phyloP scores from a whole-genome alignment of 2,888 invertebrate genomes.

The Sarcophaga caerulescens region DNA sequence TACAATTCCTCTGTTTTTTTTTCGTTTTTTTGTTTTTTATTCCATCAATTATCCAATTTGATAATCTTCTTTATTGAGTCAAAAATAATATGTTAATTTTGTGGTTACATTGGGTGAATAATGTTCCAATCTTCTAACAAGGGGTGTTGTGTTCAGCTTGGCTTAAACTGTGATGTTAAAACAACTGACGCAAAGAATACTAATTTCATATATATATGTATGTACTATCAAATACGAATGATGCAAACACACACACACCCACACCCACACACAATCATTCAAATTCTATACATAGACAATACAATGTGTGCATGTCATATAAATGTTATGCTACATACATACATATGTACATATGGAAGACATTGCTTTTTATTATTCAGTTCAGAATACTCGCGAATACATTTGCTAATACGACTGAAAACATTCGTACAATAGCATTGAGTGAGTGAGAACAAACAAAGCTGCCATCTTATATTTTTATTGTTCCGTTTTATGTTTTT shows the following conservation, averaged over 20 bases:
- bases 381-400: slow-evolving; percentile 10
- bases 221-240: slow-evolving; percentile 27
- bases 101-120: slow-evolving; percentile 40
- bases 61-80: slow-evolving; percentile 63
- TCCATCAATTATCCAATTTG: slow-evolving; percentile 60
- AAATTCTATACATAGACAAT: neutral
- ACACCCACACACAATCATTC: no score
- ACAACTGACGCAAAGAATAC: slow-evolving; percentile 66
- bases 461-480: no score
- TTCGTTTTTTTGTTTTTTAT: neutral
- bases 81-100: slow-evolving; percentile 67
- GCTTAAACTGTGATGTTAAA: slow-evolving; percentile 61
- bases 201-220: slow-evolving; percentile 44
- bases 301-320: neutral
- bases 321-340: neutral
- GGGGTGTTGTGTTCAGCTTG: slow-evolving; percentile 21
- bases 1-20: no score
- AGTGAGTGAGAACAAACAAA: neutral
- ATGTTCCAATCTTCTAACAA: slow-evolving; percentile 14
- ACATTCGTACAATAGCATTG: neutral
- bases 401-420: neutral
- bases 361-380: slow-evolving; percentile 26
- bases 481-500: neutral
- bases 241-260: neutral
- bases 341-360: slow-evolving; percentile 9